Conservation (phyloP, 2,888 invertebrate genomes). For the Parnassius apollo region DNA sequence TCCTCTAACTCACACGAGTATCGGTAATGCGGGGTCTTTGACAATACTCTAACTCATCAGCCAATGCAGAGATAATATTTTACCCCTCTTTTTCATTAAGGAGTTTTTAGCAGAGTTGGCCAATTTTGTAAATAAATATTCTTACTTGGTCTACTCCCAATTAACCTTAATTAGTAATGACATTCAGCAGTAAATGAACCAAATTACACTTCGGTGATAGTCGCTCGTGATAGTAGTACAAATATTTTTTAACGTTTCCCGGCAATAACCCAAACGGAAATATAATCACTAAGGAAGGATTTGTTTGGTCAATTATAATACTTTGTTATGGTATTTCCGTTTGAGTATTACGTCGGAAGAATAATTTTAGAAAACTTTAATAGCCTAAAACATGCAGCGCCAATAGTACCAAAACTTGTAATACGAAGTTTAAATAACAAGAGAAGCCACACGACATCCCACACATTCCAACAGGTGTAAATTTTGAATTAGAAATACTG, state of each 20-base stretch:
- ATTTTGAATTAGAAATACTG: background rate
- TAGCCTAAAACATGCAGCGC: constrained; percentile 9
- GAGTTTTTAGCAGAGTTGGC: no score
- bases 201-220: background rate
- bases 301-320: background rate
- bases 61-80: no score
- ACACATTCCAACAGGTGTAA: background rate
- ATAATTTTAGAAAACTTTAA: constrained; percentile 1
- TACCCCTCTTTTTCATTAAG: no score
- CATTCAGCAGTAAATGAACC: no score
- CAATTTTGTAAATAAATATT: no score
- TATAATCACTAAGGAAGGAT: no score
- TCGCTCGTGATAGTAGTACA: background rate
- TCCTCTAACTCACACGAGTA: no score
- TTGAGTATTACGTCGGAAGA: background rate
- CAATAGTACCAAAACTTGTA: background rate
- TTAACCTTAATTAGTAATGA: no score
- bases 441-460: background rate
- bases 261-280: background rate
- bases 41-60: no score
- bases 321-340: background rate
- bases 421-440: background rate
- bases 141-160: no score
- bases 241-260: background rate
- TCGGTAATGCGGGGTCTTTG: no score